Conservation (phyloP, 2,113 vertebrate species). For the Zosterops pallidus region DNA sequence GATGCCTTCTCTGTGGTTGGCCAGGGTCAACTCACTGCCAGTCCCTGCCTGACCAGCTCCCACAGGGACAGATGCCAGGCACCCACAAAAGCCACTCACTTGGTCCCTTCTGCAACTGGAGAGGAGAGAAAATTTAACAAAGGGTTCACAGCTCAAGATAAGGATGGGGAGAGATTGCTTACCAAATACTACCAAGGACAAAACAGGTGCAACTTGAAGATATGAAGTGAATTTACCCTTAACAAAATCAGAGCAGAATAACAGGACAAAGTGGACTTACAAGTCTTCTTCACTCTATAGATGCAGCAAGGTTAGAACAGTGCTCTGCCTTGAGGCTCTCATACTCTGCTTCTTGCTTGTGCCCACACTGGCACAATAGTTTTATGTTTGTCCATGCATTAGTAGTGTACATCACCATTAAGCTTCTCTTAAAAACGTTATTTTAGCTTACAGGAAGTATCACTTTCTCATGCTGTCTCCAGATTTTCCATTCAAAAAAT, state of each 20-base stretch:
- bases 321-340: background rate
- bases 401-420: background rate
- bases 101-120: background rate
- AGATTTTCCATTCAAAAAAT: background rate
- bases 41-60: background rate
- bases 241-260: background rate
- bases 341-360: background rate
- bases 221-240: background rate
- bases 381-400: background rate
- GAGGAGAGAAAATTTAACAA: background rate
- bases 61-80: background rate
- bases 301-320: background rate
- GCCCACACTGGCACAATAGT: background rate
- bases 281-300: accelerated
- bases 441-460: background rate
- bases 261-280: background rate
- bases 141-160: background rate
- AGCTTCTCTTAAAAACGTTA: background rate
- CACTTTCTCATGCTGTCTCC: background rate
- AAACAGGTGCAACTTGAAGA: background rate
- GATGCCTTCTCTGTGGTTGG: background rate
- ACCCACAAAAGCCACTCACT: background rate
- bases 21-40: background rate
- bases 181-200: background rate
- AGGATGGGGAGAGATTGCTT: no score